These are phyloP conservation scores for Strix aluco DNA, from an alignment of 2,113 vertebrate genomes.

Conservation along the genomic window DNA sequence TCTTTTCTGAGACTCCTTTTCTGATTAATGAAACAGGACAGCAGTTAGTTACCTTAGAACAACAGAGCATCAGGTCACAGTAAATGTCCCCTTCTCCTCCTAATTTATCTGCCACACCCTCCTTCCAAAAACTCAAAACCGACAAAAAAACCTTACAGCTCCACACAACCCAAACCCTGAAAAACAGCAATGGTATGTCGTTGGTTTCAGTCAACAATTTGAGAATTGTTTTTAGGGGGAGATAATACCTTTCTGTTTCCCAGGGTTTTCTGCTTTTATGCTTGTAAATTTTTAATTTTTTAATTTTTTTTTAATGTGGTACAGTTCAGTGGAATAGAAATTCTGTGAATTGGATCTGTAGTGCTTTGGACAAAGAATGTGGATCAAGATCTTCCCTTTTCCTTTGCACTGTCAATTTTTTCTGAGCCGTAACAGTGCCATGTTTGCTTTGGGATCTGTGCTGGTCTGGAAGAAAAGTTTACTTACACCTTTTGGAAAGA, in stretches of 20 bases:
- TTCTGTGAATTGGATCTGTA: conserved; percentile 8
- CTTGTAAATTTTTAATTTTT: not conserved
- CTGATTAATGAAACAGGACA: not conserved
- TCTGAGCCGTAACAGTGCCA: conserved; percentile 56
- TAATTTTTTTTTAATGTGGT: not conserved
- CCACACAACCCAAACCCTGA: not conserved
- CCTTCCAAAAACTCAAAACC: not conserved
- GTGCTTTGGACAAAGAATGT: conserved; percentile 28
- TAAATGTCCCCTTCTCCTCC: not conserved
- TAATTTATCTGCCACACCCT: not conserved
- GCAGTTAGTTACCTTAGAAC: not conserved
- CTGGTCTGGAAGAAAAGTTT: conserved; percentile 26
- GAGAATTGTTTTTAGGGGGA: not conserved
- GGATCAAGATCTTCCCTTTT: conserved; percentile 32
- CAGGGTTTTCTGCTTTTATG: not conserved
- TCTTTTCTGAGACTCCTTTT: conserved; percentile 4
- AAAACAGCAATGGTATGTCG: not conserved
- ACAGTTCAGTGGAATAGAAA: conserved; percentile 21
- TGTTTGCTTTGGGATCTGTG: conserved; percentile 65
- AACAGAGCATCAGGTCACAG: not conserved
- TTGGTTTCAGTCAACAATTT: not conserved
- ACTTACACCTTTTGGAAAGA: conserved; percentile 3
- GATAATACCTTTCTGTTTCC: not conserved
- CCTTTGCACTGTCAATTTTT: conserved; percentile 40
- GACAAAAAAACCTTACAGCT: not conserved